Conservation (phyloP, 1,140 invertebrate species). For the Drosophila littoralis region DNA sequence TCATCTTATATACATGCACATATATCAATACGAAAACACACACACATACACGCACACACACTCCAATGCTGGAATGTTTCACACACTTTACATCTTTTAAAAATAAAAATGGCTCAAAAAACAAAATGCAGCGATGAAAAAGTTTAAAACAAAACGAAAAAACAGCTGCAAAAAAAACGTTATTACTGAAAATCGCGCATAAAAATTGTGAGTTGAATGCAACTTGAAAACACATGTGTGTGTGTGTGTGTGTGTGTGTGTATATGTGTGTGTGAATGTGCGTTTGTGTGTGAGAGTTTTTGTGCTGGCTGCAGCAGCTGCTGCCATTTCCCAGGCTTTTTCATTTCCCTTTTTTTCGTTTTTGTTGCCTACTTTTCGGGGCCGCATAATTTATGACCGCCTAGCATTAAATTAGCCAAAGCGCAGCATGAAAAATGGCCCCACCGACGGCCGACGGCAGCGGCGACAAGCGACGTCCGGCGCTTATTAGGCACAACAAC, state of each 20-base stretch:
- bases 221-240: conserved; percentile 52
- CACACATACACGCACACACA: conserved; percentile 10
- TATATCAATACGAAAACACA: conserved; percentile 64
- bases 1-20: conserved; percentile 17
- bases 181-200: conserved; percentile 69
- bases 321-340: conserved; percentile 71
- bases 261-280: conserved; percentile 19
- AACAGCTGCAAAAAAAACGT: conserved; percentile 32
- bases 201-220: conserved; percentile 75
- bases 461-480: conserved; percentile 70
- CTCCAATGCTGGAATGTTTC: conserved; percentile 14
- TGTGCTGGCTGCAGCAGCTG: conserved; percentile 61
- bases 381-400: conserved; percentile 76
- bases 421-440: conserved; percentile 77
- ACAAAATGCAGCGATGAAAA: conserved; percentile 47
- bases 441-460: conserved; percentile 35
- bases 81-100: conserved; percentile 51
- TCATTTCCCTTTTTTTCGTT: conserved; percentile 31
- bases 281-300: conserved; percentile 17
- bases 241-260: conserved; percentile 21
- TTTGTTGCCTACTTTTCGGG: conserved; percentile 67
- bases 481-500: conserved; percentile 64
- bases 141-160: conserved; percentile 36
- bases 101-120: conserved; percentile 51
- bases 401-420: conserved; percentile 80